Base-by-base conservation (phyloP, 1,140 invertebrate genomes). In the Streblospio benedicti region DNA sequence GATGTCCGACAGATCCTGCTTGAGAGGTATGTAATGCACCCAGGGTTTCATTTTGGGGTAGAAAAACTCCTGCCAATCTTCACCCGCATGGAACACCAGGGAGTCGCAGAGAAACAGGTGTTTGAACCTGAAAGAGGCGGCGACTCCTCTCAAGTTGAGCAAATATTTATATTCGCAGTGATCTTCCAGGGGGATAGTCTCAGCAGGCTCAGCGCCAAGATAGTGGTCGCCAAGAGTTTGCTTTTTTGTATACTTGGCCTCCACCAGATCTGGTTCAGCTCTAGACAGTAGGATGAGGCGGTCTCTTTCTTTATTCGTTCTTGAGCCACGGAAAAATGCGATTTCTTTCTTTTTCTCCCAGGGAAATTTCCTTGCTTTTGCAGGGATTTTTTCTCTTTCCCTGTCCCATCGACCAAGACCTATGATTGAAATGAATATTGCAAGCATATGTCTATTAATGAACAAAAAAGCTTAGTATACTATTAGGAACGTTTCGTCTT, bases 171-270 rank as follows among this genome's bases (percentile, higher is more conserved):
- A 94, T 73, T 86, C 81, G 78, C 94, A 97, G 76, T 97, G 93
- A 43, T 90, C 84, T 80, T 95, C 91, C 61, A 97, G 84, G 23
- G 86, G 83, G 0, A 94, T 86, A 82, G 96, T 93, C 67, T 82
- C 66, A 0, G 92, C 93, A 57, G 94, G 89, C 30, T 85, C 79
- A 18, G 80, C 82, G 72, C 87, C 79, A 5, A 96, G 80, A n/a
- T 92, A 95, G 68, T 96, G 92, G 95, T 76, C 91, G 95, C 93
- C 93, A 98, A n/a, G n/a, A 0, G 93, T 93, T 81, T 98, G 94
- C 81, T 98, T 98, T 78, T 95, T 97, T 0, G 94, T 97, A 75
- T 96, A 97, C 62, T 89, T 83, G 6, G 93, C 94, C 82, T 96
- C 89, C 20, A 91, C 86, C 41, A 97, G 71, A 2, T 90, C 80